These are phyloP conservation scores for Talpa occidentalis DNA, from an alignment of 2,113 vertebrate species.

Conservation along the genomic window DNA sequence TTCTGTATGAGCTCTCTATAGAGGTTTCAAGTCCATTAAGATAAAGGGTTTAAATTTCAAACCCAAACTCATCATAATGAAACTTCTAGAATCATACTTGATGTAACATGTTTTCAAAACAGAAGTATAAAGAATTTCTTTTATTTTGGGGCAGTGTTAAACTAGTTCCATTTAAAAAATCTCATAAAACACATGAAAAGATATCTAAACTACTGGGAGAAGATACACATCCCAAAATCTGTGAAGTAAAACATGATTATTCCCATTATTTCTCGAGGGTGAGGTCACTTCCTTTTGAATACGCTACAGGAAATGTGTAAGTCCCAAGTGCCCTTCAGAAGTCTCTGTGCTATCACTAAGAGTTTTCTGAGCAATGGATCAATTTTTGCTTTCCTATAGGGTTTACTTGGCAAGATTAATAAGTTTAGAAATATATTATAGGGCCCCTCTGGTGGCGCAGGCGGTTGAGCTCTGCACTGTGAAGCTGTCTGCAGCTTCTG, in stretches of 20 bases:
- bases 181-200: not conserved
- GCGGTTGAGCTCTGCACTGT: too few relatives aligned
- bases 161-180: not conserved
- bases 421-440: not conserved
- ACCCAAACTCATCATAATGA: not conserved
- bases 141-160: not conserved
- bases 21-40: not conserved
- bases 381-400: not conserved
- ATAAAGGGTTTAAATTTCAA: not conserved
- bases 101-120: conserved; percentile 4
- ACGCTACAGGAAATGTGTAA: not conserved
- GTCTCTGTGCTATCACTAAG: not conserved
- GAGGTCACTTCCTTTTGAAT: not conserved
- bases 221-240: not conserved
- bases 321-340: not conserved
- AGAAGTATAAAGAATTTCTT: not conserved
- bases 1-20: not conserved
- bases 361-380: not conserved
- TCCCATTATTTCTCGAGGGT: not conserved
- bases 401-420: not conserved
- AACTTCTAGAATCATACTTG: not conserved
- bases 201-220: not conserved
- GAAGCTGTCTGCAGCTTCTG: too few relatives aligned
- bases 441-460: too few relatives aligned
- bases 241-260: not conserved